Evolutionary conservation across 2,113 vertebrate genomes (phyloP).

Genomic region (Hyaena hyaena): DNA sequence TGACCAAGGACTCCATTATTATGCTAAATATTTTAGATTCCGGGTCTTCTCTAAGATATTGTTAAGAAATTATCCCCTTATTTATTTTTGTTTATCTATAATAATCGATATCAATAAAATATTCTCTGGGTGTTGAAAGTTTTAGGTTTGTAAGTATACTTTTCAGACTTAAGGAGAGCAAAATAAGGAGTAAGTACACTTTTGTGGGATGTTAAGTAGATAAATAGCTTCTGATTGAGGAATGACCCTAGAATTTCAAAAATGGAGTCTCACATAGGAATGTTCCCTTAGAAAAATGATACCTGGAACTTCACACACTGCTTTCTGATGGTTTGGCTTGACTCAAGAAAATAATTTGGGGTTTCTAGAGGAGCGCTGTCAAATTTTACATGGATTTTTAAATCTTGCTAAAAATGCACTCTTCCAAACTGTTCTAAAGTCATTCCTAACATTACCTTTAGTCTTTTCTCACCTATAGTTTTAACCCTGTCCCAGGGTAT

Average conservation of each 20-base stretch:
- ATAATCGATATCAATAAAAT: not conserved
- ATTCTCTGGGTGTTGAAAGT: not conserved
- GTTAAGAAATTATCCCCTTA: not conserved
- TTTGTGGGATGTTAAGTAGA: not conserved
- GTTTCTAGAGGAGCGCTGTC: not conserved
- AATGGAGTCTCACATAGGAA: not conserved
- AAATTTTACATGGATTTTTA: not conserved
- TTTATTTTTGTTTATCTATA: not conserved
- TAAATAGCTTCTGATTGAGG: not conserved
- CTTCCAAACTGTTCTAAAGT: not conserved
- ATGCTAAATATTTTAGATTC: conserved; percentile 9
- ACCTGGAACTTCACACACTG: not conserved
- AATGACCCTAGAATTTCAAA: conserved; percentile 43
- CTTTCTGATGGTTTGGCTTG: not conserved
- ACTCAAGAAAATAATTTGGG: not conserved
- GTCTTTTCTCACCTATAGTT: not conserved
- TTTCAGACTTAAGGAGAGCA: not conserved
- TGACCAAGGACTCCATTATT: not conserved
- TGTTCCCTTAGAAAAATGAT: not conserved
- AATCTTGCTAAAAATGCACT: not conserved
- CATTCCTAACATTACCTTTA: not conserved
- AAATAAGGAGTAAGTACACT: not conserved
- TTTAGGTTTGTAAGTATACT: not conserved
- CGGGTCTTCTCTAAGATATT: not conserved
- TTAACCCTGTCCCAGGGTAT: not conserved